Base-by-base conservation (phyloP, 2,113 vertebrate species). In the Tamias sibiricus region DNA sequence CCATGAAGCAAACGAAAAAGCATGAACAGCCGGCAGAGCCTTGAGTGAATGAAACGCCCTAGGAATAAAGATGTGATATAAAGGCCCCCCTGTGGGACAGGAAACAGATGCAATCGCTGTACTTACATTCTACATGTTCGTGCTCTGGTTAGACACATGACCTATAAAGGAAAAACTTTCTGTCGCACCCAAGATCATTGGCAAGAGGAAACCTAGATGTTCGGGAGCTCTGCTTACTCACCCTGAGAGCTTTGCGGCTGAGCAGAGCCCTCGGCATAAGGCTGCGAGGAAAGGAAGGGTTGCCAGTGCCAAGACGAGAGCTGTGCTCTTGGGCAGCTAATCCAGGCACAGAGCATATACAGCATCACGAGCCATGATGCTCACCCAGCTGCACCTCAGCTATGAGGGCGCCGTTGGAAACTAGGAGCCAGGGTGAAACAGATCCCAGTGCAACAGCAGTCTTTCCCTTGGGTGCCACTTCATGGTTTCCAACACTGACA, bases 211-310 rank as follows among this genome's bases (percentile, higher is more conserved):
- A 32, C 4, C 28, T 22, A 19, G 32, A 16, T 0, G 1, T 13
- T 0, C 16, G 3, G 35, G 22, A 40, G 37, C 40, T 2, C 13
- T 0, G 20, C 40, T 8, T 11, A 37, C 87, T 0, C 0, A 44
- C 37, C 13, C 30, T 0, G 1, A 44, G 35, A 42, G 59, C 40
- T 35, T 1, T 0, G 0, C 0, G 14, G 68, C 13, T 0, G 44
- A 32, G 66, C 54, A 47, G 28, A 77, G 32, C n/a, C 35, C 49
- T 35, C 62, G 4, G 72, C 42, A 42, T 17, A 8, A 68, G 16
- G 49, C 30, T 19, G 13, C 8, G 0, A 1, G 68, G 42, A n/a
- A n/a, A 32, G 30, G 72, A 10, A 8, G 22, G 14, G 22, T 30
- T 22, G 0, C 20, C 26, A 9, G 52, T 11, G 2, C 68, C 68